Conservation (phyloP, 2,113 vertebrate genomes). For the Onychostruthus taczanowskii region DNA sequence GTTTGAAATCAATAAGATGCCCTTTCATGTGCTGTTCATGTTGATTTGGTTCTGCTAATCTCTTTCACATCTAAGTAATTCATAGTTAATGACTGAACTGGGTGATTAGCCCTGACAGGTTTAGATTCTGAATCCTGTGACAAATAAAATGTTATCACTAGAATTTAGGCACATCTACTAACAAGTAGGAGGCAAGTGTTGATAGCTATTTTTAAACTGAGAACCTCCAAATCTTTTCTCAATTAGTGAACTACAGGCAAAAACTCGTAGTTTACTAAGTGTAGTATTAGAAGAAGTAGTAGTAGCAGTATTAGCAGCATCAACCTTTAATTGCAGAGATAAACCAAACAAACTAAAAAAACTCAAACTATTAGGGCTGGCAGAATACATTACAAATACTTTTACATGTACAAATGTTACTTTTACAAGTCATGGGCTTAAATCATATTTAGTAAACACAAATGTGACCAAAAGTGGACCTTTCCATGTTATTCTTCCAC, state of each 20-base stretch:
- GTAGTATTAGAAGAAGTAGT: not conserved
- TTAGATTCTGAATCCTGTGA: not conserved
- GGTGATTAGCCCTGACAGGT: not conserved
- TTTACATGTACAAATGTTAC: not conserved
- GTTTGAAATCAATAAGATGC: not conserved
- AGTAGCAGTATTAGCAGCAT: not conserved
- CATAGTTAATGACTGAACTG: not conserved
- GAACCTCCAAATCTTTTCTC: not conserved
- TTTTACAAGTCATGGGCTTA: not conserved
- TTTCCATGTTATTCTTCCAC: not conserved
- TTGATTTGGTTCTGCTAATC: not conserved
- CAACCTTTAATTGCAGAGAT: not conserved
- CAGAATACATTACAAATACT: not conserved
- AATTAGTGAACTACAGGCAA: not conserved
- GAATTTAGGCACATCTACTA: not conserved
- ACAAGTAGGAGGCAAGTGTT: not conserved
- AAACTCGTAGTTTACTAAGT: fast-evolving
- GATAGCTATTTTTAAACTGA: not conserved
- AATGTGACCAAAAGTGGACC: not conserved
- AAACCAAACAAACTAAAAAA: not conserved
- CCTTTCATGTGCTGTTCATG: not conserved
- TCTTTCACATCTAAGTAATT: not conserved
- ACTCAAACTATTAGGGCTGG: fast-evolving
- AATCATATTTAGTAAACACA: not conserved
- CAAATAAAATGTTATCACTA: not conserved